Conservation (phyloP, 2,113 vertebrate species). For the Polyodon spathula region DNA sequence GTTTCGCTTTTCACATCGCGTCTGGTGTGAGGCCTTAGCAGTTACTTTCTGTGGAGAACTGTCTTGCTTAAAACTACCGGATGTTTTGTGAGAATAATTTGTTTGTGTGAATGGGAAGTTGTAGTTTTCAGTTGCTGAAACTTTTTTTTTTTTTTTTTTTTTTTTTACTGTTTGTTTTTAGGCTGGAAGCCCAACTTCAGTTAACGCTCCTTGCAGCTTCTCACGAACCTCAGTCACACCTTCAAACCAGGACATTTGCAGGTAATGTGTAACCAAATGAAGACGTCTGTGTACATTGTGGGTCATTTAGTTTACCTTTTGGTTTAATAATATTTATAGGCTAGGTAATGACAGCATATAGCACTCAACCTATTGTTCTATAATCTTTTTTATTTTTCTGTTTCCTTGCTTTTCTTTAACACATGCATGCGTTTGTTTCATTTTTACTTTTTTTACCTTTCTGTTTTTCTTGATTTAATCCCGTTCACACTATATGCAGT, state of each 20-base stretch:
- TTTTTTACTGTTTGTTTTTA: conserved; percentile 45
- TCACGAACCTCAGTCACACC: conserved; percentile 83
- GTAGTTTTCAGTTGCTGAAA: background rate
- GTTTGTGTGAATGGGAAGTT: no score
- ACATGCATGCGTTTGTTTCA: conserved; percentile 38
- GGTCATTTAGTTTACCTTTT: no score
- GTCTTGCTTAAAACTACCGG: no score
- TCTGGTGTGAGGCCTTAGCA: no score
- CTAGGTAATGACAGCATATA: no score
- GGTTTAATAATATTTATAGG: no score
- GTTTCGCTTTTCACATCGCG: no score
- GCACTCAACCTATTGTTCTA: conserved; percentile 16
- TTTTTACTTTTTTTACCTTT: conserved; percentile 45
- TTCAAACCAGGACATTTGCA: conserved; percentile 96
- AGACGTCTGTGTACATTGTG: background rate
- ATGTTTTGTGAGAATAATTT: no score
- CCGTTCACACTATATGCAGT: conserved; percentile 68
- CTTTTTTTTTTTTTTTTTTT: conserved; percentile 21
- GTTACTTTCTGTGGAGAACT: no score
- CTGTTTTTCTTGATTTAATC: conserved; percentile 43
- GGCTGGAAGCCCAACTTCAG: conserved; percentile 79
- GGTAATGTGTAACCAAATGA: conserved; percentile 54
- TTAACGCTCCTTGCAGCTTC: conserved; percentile 72
- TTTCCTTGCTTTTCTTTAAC: conserved; percentile 30
- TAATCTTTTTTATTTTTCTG: conserved; percentile 28